Evolutionary conservation across 2,888 invertebrate species (phyloP).

Genomic region (Zygogramma bicolorata): DNA sequence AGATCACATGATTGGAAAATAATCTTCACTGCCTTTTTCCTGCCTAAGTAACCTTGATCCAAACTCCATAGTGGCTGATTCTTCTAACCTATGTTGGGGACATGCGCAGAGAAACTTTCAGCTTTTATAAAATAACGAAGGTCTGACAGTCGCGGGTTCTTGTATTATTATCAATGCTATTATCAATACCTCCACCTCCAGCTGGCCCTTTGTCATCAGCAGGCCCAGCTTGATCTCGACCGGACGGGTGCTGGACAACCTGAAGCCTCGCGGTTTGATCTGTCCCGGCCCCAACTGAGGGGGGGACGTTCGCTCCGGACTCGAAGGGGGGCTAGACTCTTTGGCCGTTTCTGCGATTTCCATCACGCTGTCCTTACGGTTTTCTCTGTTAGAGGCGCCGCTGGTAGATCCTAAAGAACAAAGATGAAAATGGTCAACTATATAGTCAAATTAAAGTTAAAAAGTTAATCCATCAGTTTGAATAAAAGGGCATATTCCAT

Average conservation of each 20-base stretch:
- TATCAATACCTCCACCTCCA: constrained; percentile 89
- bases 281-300: constrained; percentile 82
- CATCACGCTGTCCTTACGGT: constrained; percentile 72
- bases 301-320: constrained; percentile 69
- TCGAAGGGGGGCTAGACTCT: constrained; percentile 72
- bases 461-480: too few species aligned
- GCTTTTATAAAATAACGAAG: too few species aligned
- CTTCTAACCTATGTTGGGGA: too few species aligned
- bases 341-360: constrained; percentile 69
- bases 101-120: too few species aligned
- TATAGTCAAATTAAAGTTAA: too few species aligned
- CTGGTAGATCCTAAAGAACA: constrained; percentile 53
- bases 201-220: constrained; percentile 89
- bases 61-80: too few species aligned
- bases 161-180: too few species aligned
- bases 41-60: too few species aligned
- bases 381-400: constrained; percentile 62
- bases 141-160: too few species aligned
- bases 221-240: constrained; percentile 91
- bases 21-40: too few species aligned
- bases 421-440: background rate
- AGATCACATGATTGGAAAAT: too few species aligned
- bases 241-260: constrained; percentile 75
- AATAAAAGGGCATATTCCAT: too few species aligned
- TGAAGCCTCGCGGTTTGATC: constrained; percentile 78